These are phyloP conservation scores for Mus caroli DNA, from an alignment of 2,797 vertebrate species.

Conservation along the genomic window DNA sequence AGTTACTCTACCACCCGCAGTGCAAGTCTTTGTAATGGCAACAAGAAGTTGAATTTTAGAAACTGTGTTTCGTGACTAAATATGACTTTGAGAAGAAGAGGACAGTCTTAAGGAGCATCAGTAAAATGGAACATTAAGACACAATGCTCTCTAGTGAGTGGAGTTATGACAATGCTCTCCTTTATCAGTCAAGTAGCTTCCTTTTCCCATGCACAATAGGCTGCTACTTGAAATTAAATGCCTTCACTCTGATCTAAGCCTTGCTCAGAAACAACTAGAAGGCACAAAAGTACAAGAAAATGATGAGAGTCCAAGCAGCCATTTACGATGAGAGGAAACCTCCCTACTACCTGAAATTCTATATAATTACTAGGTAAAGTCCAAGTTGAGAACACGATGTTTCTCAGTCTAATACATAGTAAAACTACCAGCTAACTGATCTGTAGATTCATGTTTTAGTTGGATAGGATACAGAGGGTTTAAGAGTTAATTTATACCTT, in stretches of 20 bases:
- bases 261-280: background rate
- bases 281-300: background rate
- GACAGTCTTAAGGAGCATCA: background rate
- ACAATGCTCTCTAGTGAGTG: background rate
- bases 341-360: background rate
- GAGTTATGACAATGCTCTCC: background rate
- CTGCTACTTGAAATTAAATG: background rate
- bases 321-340: background rate
- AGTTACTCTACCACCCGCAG: background rate
- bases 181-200: background rate
- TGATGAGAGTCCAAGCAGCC: background rate
- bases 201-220: background rate
- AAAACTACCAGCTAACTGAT: background rate
- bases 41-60: background rate
- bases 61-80: background rate
- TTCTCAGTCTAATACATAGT: constrained; percentile 30
- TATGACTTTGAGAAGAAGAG: background rate
- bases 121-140: background rate
- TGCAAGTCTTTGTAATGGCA: background rate
- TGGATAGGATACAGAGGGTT: background rate
- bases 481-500: background rate
- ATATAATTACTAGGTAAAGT: constrained; percentile 10
- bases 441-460: background rate
- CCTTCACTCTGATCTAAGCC: background rate
- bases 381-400: constrained; percentile 10